Evolutionary conservation across 2,888 invertebrate species (phyloP), one percentile per base, ranked within the genome.

Genomic region (Diplazon laetatorius): DNA sequence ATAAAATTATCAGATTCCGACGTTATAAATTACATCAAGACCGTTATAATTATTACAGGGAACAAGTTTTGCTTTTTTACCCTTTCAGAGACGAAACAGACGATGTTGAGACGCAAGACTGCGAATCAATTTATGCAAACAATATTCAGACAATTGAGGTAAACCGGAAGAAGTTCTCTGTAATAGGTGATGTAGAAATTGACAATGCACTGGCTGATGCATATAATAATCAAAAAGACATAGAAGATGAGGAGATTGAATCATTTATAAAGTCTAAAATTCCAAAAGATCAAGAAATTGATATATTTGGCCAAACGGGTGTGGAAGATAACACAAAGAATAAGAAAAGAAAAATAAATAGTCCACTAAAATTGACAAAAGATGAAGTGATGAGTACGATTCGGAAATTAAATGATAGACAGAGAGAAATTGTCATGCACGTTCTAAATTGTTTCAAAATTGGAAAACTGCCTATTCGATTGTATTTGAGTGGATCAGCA

Each of bases 351-450:
- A 35, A 18, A 37, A 42, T 42, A 42, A 42, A 4, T n/a, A 42
- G 42, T 50, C 65, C 65, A 25, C 59, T 62, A 22, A 60, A 57
- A 30, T 37, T 75, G 14, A 62, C 42, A 55, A 37, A 73, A 63
- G 44, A 60, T 52, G 39, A 80, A 57, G 42, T 82, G n/a, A 42
- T 72, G 12, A 12, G 66, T 35, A 63, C 68, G 55, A 65, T 81
- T 42, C 12, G n/a, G 12, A 42, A 42, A 42, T n/a, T 80, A 48
- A 82, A 83, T 71, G 44, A 20, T 6, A 72, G 78, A 48, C 81
- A 82, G 55, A 76, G 62, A 66, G 44, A 80, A 57, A 65, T 83
- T 50, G 50, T 65, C 16, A 82, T 81, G 80, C 81, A 82, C 39
- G 46, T 78, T 72, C 68, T 77, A 0, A 70, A 82, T 69, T 76